These are phyloP conservation scores for Cephus pygmeus DNA, from an alignment of 2,888 invertebrate species.

Conservation along the genomic window DNA sequence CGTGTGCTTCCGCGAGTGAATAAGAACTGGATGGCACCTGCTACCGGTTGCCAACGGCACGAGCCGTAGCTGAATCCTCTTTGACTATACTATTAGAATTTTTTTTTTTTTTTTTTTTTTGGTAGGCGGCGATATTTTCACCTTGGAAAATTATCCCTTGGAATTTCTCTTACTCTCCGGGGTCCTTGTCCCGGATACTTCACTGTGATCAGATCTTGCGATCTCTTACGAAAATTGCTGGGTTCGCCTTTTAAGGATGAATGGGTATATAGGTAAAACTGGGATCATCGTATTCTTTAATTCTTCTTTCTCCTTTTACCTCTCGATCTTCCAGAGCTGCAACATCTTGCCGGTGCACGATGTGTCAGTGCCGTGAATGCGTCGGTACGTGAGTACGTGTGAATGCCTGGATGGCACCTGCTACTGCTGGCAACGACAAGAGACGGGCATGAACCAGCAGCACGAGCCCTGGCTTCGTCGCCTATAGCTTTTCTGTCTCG, in stretches of 20 bases:
- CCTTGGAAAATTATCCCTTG: not conserved
- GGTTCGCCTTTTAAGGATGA: not conserved
- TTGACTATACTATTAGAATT: not conserved
- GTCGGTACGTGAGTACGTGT: conserved; percentile 35
- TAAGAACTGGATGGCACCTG: conserved; percentile 19
- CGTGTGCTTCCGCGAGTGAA: not conserved
- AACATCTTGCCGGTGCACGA: not conserved
- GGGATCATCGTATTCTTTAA: conserved; percentile 9
- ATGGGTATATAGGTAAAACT: not conserved
- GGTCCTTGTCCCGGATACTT: not conserved
- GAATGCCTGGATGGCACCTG: conserved; percentile 57
- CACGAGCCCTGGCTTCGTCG: conserved; percentile 17
- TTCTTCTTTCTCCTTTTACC: conserved; percentile 7
- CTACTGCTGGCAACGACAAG: conserved; percentile 38
- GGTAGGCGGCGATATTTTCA: not conserved
- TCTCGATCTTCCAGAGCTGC: not conserved
- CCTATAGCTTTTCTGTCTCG: conserved; percentile 7
- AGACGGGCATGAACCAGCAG: conserved; percentile 47
- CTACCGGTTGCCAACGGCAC: conserved; percentile 21
- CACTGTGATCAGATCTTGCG: not conserved
- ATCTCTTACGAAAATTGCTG: not conserved
- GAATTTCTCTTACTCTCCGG: not conserved
- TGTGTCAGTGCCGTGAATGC: conserved; percentile 7
- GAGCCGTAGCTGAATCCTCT: conserved; percentile 7
- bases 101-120: not conserved